Conservation (phyloP, 2,888 invertebrate species). For the Anarsia innoxiella region DNA sequence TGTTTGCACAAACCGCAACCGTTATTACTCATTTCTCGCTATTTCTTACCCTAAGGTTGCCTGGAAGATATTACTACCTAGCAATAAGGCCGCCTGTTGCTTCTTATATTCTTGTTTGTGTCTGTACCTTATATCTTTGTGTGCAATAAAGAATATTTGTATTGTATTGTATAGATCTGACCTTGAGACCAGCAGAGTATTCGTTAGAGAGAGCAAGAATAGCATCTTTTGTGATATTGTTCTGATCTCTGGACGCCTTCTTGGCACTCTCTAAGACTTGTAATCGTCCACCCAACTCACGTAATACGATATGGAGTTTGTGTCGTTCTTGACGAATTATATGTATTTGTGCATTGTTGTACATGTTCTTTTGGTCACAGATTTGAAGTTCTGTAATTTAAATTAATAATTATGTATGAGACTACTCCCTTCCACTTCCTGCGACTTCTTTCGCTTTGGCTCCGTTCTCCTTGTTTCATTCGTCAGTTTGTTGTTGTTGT, state of each 20-base stretch:
- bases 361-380: conserved; percentile 84
- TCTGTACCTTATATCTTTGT: too few relatives aligned
- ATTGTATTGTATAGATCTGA: too few relatives aligned
- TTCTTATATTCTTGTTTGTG: too few relatives aligned
- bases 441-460: background rate
- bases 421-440: background rate
- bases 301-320: conserved; percentile 75
- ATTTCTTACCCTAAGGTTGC: too few relatives aligned
- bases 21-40: too few relatives aligned
- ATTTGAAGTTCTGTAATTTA: conserved; percentile 64
- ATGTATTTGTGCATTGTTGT: conserved; percentile 79
- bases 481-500: too few relatives aligned
- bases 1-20: too few relatives aligned
- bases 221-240: conserved; percentile 70
- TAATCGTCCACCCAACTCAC: conserved; percentile 76
- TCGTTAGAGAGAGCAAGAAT: conserved; percentile 76
- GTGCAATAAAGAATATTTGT: too few relatives aligned
- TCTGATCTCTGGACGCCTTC: conserved; percentile 72
- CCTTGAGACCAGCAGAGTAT: conserved; percentile 70
- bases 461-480: too few relatives aligned
- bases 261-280: conserved; percentile 77
- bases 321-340: conserved; percentile 70
- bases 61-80: too few relatives aligned
- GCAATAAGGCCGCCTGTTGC: too few relatives aligned
- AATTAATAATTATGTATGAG: background rate